Base-by-base conservation (phyloP, 2,888 invertebrate species). In the Drosophila paranaensis region DNA sequence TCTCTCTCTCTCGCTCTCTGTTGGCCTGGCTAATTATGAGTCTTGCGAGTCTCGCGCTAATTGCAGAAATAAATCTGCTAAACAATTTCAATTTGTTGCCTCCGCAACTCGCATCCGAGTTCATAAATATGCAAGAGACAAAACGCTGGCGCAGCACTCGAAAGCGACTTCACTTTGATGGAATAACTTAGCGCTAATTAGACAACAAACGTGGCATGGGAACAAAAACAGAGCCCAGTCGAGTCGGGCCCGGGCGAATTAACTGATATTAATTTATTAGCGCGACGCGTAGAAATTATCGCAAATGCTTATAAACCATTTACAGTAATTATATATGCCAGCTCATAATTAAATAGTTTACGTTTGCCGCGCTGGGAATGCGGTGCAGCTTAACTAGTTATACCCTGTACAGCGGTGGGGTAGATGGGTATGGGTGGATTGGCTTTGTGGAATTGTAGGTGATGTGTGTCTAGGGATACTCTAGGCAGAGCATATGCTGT, bases 81-180 rank as follows among this genome's bases (percentile, higher is more conserved):
- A 87, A 72, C 79, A 88, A 88, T 82, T 79, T 79, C 82, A 88
- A 88, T 89, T 89, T 88, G 84, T 74, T 85, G 88, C 61, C 66
- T 30, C 58, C 43, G 25, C 20, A 20, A 20, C 27, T 39, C 39
- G 39, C 43, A 13, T 27, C 39, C 42, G 48, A 42, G 63, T 63
- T 89, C 88, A 83, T 89, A 84, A 89, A 89, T 89, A 84, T 89
- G 77, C 84, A 84, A 56, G 51, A 66, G 71, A 42, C 77, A 72
- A 74, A 45, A 48, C 57, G 48, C 50, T 46, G 50, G 42, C 46
- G 43, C 50, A 45, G 63, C 48, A 61, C 61, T 58, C 42, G 69
- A 30, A 25, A 51, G 53, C 53, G 55, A 62, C 61, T 62, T 57
- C 66, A 5, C 35, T 33, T 39, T 27, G 67, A 10, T 14, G 43